Evolutionary conservation across 2,113 vertebrate species (phyloP).

Genomic region (Tyto alba): DNA sequence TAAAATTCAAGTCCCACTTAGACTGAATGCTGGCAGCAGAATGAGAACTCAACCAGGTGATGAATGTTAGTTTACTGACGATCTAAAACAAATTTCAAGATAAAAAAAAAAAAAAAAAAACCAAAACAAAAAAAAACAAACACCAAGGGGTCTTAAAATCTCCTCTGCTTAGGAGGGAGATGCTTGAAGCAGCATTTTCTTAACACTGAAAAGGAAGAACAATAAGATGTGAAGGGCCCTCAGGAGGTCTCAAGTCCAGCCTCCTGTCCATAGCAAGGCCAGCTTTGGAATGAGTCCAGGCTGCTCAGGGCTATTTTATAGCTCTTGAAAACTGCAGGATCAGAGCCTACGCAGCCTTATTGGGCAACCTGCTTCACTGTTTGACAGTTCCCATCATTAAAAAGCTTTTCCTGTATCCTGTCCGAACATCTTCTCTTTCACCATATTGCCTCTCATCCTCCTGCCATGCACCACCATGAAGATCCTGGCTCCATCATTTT

Average conservation of each 20-base stretch:
- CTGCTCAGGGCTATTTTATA: neutral
- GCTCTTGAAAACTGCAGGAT: neutral
- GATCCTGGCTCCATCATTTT: neutral
- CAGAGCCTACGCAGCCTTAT: neutral
- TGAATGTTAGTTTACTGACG: neutral
- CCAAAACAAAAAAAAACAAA: too few relatives aligned
- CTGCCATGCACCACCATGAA: neutral
- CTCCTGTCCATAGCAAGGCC: neutral
- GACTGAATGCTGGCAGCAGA: neutral
- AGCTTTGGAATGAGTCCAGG: neutral
- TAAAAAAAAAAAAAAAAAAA: neutral
- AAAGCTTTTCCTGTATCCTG: neutral
- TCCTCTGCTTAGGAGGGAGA: neutral
- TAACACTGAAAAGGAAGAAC: neutral
- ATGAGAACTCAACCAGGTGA: neutral
- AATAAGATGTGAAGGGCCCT: neutral
- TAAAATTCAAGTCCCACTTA: neutral
- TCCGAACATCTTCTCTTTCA: neutral
- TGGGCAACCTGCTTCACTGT: neutral
- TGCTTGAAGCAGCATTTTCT: neutral
- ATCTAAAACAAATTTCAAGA: neutral
- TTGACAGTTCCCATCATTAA: neutral
- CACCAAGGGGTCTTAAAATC: neutral
- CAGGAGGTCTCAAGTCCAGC: neutral
- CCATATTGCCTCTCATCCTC: neutral